A percentile compares a stretch with the other conserved stretches of the same genome.
phyloP scores from a whole-genome alignment of 1,140 invertebrate species.

The Temnothorax nylanderi region DNA sequence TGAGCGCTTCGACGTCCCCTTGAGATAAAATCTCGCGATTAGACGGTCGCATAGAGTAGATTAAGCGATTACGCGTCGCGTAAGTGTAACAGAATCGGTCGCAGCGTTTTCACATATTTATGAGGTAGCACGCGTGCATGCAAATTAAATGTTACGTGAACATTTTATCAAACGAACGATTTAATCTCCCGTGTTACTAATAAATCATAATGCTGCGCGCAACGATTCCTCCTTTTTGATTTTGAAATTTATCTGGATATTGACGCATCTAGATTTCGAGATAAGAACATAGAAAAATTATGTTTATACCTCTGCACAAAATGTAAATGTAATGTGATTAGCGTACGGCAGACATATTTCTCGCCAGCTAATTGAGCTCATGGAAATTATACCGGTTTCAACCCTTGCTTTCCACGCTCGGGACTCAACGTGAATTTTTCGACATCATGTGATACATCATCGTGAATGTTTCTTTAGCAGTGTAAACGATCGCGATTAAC shows the following conservation, averaged over 20 bases:
- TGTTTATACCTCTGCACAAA: not conserved
- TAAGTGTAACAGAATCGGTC: constrained; percentile 26
- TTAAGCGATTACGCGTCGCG: constrained; percentile 3
- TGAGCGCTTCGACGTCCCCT: not conserved
- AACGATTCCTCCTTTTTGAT: not conserved
- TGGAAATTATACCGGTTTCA: not conserved
- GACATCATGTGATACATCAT: not conserved
- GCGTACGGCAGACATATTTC: not conserved
- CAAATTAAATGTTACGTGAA: constrained; percentile 35
- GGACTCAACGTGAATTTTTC: not conserved
- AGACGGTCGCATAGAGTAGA: not conserved
- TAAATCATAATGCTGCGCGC: not conserved
- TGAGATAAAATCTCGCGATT: constrained; percentile 31
- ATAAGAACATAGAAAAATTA: not conserved
- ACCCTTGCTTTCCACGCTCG: not conserved
- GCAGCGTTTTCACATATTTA: constrained; percentile 25
- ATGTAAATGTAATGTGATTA: constrained; percentile 8
- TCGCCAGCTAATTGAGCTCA: not conserved
- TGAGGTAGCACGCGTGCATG: constrained; percentile 17
- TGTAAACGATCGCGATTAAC: constrained; percentile 27
- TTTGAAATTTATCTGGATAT: not conserved
- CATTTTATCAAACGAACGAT: constrained; percentile 35
- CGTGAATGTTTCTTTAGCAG: not conserved
- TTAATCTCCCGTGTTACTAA: not conserved
- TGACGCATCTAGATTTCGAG: not conserved